Evolutionary conservation across 2,888 invertebrate species (phyloP), one percentile per base, ranked within the genome.

Genomic region (Sipunculus nudus): DNA sequence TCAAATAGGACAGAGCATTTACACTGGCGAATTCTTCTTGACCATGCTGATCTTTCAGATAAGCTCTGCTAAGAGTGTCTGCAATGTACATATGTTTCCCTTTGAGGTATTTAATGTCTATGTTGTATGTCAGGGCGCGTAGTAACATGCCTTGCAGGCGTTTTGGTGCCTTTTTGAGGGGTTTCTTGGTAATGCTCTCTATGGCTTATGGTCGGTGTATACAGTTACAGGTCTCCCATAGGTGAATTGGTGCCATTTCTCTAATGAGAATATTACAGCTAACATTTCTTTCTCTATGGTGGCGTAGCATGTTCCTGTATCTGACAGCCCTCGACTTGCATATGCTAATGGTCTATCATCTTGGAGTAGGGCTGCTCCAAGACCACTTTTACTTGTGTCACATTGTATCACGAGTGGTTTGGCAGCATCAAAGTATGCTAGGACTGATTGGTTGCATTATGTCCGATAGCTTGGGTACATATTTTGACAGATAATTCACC

Each of bases 81-180:
- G 52, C 38, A 29, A 52, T 52, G 41, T 47, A 21, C 43, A 52
- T 13, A 19, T 47, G 28, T 5, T 10, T 52, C 10, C 52, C 52
- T 8, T 19, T 8, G 6, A 19, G 16, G 41, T 52, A 31, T 40
- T 52, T 40, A 25, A 52, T 13, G 21, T 29, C 41, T 21, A 52
- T 32, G 45, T 45, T 40, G 21, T 52, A 52, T 21, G 40, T 38
- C 43, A 28, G 43, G 6, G 41, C 10, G 10, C 31, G 40, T 19
- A 52, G 41, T 40, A 52, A 45, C 52, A 52, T 52, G 21, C 31
- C 43, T 40, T 52, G 52, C 43, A 52, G 31, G 16, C 32, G 8
- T 19, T 39, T 52, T 52, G 41, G 52, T 6, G 52, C 52, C 47
- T 6, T 52, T 25, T n/a, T n/a, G 16, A 52, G 21, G n/a, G 43